Conservation (phyloP, 1,140 invertebrate genomes). For the Mizuhopecten yessoensis region DNA sequence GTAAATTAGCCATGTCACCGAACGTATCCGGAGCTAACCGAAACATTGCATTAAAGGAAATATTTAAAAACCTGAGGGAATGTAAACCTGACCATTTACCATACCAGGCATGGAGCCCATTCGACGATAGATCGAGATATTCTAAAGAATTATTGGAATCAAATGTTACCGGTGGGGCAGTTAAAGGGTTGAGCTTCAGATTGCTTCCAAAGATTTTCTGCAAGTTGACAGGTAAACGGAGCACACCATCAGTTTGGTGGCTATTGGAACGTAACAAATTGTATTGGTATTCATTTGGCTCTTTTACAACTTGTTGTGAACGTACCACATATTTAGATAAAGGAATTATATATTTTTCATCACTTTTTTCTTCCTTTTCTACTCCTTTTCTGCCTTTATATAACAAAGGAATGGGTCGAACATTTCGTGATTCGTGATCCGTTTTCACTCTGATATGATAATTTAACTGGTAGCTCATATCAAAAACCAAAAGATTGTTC, state of each 20-base stretch:
- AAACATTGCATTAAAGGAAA: neutral
- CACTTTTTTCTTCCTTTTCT: too few species aligned
- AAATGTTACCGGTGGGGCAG: neutral
- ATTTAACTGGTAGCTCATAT: neutral
- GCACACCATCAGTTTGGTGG: neutral
- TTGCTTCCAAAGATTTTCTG: neutral
- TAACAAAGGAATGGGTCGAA: neutral
- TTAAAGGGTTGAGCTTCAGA: neutral
- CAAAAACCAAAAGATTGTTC: neutral
- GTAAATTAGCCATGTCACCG: neutral
- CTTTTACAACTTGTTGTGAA: too few species aligned
- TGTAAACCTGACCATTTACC: neutral
- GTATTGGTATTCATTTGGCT: neutral
- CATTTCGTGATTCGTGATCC: neutral
- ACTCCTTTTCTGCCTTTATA: neutral
- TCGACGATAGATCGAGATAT: neutral
- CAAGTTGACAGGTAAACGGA: neutral
- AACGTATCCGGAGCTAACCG: neutral
- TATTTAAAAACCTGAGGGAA: neutral
- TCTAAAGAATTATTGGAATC: conserved; percentile 12
- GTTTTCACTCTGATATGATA: neutral
- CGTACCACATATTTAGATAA: neutral
- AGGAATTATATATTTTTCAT: too few species aligned
- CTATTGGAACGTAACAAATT: neutral
- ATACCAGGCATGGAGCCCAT: neutral